Conservation (phyloP, 2,888 invertebrate species). For the Protodeltote pygarga region DNA sequence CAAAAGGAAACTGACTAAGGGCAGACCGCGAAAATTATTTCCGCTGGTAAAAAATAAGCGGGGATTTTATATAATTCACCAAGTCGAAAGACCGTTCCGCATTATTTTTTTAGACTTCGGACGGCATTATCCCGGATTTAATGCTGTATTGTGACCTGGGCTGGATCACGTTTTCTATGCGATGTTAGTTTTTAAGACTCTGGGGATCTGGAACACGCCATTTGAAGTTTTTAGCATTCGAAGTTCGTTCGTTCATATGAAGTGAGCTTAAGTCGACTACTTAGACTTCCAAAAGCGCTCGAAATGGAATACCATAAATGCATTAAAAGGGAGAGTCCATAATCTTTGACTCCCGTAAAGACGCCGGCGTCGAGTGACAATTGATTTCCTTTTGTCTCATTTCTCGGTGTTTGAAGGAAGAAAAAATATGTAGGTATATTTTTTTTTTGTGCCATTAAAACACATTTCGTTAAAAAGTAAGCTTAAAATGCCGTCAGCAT, state of each 20-base stretch:
- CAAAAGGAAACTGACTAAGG: constrained; percentile 50
- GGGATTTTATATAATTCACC: constrained; percentile 52
- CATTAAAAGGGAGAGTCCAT: too few relatives aligned
- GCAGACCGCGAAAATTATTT: constrained; percentile 51
- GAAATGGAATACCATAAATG: too few relatives aligned
- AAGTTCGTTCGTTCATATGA: too few relatives aligned
- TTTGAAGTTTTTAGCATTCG: neutral
- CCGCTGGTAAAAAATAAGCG: constrained; percentile 46
- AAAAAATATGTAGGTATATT: too few relatives aligned
- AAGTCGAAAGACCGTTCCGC: constrained; percentile 38
- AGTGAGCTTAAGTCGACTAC: neutral
- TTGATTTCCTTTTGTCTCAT: too few relatives aligned
- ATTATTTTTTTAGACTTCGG: constrained; percentile 44
- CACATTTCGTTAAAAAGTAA: too few relatives aligned
- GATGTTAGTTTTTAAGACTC: constrained; percentile 24
- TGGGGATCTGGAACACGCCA: neutral
- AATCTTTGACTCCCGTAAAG: too few relatives aligned
- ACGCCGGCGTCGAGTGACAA: too few relatives aligned
- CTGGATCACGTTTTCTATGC: constrained; percentile 12
- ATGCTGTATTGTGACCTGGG: constrained; percentile 33
- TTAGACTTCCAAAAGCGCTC: neutral
- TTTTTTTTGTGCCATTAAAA: too few relatives aligned
- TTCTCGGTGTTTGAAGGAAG: too few relatives aligned
- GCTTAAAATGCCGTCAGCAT: too few relatives aligned
- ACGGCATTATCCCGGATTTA: constrained; percentile 48